Evolutionary conservation across 2,888 invertebrate species (phyloP).

Genomic region (Diloba caeruleocephala): DNA sequence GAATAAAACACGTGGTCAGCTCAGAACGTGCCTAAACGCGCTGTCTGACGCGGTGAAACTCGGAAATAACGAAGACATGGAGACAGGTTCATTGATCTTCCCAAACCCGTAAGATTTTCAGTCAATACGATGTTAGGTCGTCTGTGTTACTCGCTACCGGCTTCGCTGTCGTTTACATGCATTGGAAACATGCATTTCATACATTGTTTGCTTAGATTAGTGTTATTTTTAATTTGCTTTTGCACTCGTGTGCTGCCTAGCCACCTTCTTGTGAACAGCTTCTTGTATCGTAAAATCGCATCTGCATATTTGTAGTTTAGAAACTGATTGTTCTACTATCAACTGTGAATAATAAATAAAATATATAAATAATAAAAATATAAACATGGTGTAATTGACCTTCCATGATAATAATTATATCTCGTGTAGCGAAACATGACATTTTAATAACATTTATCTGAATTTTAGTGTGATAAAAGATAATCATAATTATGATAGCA

Average conservation of each 20-base stretch:
- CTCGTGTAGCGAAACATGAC: conserved; percentile 8
- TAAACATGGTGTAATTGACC: conserved; percentile 45
- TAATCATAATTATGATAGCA: conserved; percentile 7
- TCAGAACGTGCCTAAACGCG: conserved; percentile 60
- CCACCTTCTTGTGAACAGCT: conserved; percentile 14
- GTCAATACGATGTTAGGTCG: conserved; percentile 57
- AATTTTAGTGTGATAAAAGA: conserved; percentile 20
- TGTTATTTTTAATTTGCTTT: conserved; percentile 37
- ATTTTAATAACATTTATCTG: conserved; percentile 30
- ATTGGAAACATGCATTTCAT: conserved; percentile 53
- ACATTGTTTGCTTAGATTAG: conserved; percentile 46
- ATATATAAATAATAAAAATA: conserved; percentile 50
- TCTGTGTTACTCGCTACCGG: conserved; percentile 66
- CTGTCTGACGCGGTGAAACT: conserved; percentile 59
- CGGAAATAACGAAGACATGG: conserved; percentile 68
- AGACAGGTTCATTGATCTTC: conserved; percentile 75
- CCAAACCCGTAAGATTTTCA: conserved; percentile 79
- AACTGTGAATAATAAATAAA: too few relatives aligned
- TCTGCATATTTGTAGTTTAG: conserved; percentile 8
- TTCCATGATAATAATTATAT: conserved; percentile 32
- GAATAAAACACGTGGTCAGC: conserved; percentile 78
- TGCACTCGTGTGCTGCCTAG: conserved; percentile 11
- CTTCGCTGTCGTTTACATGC: conserved; percentile 61
- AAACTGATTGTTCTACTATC: conserved; percentile 36
- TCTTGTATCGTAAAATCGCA: conserved; percentile 18